These are phyloP conservation scores for Heteromurus nitidus DNA, from an alignment of 2,888 invertebrate genomes.

Conservation along the genomic window DNA sequence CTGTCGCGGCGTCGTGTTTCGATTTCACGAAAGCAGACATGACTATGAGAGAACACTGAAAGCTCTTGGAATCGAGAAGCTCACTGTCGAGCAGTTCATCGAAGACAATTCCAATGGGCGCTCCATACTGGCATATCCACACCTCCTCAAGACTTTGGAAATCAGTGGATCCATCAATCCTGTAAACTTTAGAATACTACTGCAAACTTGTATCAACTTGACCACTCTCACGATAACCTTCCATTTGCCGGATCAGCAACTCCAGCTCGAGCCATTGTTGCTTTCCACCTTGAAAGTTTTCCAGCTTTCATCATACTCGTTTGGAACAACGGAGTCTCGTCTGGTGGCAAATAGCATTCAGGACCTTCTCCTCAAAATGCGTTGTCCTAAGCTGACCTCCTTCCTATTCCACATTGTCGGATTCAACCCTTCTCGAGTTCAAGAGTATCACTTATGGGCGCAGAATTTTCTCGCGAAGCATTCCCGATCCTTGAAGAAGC, in stretches of 20 bases:
- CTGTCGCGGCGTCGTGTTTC: slow-evolving; percentile 35
- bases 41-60: slow-evolving; percentile 45
- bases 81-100: slow-evolving; percentile 53
- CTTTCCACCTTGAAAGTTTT: slow-evolving; percentile 17
- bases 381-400: neutral
- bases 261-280: neutral
- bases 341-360: neutral
- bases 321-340: slow-evolving; percentile 7
- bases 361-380: neutral
- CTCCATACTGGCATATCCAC: slow-evolving; percentile 36
- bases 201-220: slow-evolving; percentile 18
- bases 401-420: slow-evolving; percentile 13
- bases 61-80: slow-evolving; percentile 54
- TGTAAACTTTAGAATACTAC: slow-evolving; percentile 44
- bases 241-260: neutral
- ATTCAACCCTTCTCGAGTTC: neutral
- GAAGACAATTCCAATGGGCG: neutral
- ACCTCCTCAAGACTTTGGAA: slow-evolving; percentile 50
- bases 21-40: slow-evolving; percentile 47
- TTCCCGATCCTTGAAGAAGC: neutral
- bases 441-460: slow-evolving; percentile 10
- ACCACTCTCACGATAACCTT: neutral
- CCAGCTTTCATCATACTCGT: neutral
- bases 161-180: slow-evolving; percentile 50
- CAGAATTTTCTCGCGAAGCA: neutral